Evolutionary conservation across 2,888 invertebrate species (phyloP).

Genomic region (Drosophila vallismaia): DNA sequence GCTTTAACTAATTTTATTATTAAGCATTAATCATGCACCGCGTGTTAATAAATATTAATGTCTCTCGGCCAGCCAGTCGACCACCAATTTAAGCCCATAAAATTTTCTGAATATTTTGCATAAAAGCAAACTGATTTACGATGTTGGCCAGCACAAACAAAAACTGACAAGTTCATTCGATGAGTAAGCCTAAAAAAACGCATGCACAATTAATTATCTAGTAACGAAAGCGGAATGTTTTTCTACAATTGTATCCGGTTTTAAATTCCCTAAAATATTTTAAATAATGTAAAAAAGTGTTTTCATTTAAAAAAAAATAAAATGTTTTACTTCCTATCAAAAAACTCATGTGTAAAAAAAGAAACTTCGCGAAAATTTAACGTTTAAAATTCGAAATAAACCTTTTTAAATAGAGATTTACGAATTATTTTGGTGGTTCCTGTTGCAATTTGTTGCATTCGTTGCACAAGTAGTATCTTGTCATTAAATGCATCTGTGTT

Average conservation of each 20-base stretch:
- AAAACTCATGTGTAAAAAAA: too few species aligned
- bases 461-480: constrained; percentile 50
- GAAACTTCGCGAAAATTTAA: too few species aligned
- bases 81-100: constrained; percentile 73
- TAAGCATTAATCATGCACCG: constrained; percentile 74
- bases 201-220: constrained; percentile 65
- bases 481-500: constrained; percentile 74
- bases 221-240: constrained; percentile 29
- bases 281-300: not conserved
- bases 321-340: too few species aligned
- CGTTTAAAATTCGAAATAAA: not conserved
- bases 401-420: not conserved
- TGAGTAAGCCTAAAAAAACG: constrained; percentile 37
- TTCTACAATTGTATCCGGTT: not conserved
- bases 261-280: not conserved
- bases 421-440: constrained; percentile 43
- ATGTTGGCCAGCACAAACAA: constrained; percentile 23
- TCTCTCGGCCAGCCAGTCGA: constrained; percentile 56
- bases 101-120: constrained; percentile 71
- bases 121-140: constrained; percentile 72
- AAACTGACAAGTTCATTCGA: constrained; percentile 52
- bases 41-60: constrained; percentile 77
- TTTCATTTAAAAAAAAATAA: not conserved
- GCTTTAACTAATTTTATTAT: constrained; percentile 72
- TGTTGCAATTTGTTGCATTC: constrained; percentile 68